Base-by-base conservation (phyloP, 2,113 vertebrate species). In the Epinephelus cyanopodus region DNA sequence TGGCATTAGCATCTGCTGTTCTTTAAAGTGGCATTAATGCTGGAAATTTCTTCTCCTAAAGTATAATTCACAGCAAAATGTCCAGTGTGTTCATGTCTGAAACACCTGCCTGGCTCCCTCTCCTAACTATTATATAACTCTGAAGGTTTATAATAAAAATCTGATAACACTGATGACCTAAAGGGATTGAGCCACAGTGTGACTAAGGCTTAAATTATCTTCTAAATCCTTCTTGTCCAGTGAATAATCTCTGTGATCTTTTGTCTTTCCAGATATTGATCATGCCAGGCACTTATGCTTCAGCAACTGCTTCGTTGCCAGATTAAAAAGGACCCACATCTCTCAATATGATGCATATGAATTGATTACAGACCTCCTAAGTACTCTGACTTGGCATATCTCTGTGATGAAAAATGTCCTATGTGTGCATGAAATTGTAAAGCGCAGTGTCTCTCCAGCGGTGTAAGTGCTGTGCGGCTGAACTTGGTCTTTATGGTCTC, bases 301-400 rank as follows among this genome's bases (percentile, higher is more conserved):
- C 3, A 79, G 75, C 53, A 19, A 6, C 72, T 48, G 64, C 53
- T 70, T 45, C 11, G 2, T 12, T 66, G 56, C 63, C 68, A 73
- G 66, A 81, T 64, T 64, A 61, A 45, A 67, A 61, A 75, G 56
- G 39, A 58, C 12, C 45, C 53, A 56, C 54, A 21, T 45, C 57
- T 33, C 57, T 70, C 68, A 29, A 4, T 13, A 70, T 50, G 60
- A 71, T 37, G 68, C 19, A 15, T 79, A 56, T 67, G 52, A 7
- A 73, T 80, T 73, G 79, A 76, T 77, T 68, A 50, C 65, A 71
- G 47, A 50, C 45, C 70, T 71, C 52, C n/a, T 66, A 67, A 72
- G 74, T 27, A 73, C 53, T 75, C 42, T 25, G 50, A 77, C 73
- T 81, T 39, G 52, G 68, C 76, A 47, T 53, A 39, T 72, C 14